These are phyloP conservation scores for Drosophila tripunctata DNA, from an alignment of 2,888 invertebrate genomes.

Conservation along the genomic window DNA sequence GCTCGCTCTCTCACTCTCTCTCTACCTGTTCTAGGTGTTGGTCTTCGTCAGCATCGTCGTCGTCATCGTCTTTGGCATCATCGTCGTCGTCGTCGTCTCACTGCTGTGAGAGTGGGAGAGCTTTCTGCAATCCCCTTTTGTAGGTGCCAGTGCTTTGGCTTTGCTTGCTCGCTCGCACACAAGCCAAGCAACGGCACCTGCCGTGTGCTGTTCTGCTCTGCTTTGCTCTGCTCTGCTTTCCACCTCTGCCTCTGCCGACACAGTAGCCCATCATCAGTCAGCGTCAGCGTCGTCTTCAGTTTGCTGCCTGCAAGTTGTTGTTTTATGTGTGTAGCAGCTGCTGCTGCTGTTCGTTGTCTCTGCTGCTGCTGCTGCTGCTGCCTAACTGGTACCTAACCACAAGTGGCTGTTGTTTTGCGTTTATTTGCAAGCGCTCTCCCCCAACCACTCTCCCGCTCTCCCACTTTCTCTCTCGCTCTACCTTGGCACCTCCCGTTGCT, in stretches of 20 bases:
- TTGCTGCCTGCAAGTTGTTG: conserved; percentile 20
- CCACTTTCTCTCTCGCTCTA: neutral
- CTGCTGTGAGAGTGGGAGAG: conserved; percentile 36
- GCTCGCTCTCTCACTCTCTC: conserved; percentile 33
- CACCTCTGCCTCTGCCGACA: neutral
- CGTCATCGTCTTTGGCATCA: conserved; percentile 44
- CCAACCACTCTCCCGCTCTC: neutral
- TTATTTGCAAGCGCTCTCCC: conserved; percentile 48
- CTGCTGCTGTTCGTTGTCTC: conserved; percentile 11
- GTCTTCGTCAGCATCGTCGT: conserved; percentile 45
- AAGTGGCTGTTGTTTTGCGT: conserved; percentile 76
- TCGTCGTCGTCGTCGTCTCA: conserved; percentile 55
- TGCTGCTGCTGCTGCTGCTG: conserved; percentile 21
- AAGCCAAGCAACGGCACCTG: conserved; percentile 52
- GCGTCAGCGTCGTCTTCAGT: conserved; percentile 30
- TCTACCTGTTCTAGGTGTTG: conserved; percentile 73
- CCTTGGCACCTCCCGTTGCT: conserved; percentile 35
- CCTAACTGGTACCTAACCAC: conserved; percentile 67
- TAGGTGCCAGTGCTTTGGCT: conserved; percentile 58
- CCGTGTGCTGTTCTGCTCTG: too few species aligned
- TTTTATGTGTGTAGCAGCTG: conserved; percentile 45
- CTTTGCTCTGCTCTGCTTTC: too few species aligned
- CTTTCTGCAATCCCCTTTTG: conserved; percentile 45
- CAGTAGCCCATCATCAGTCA: conserved; percentile 33
- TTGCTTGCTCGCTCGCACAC: conserved; percentile 39